phyloP scores from a whole-genome alignment of 2,888 invertebrate species.

The Subacronicta megacephala region DNA sequence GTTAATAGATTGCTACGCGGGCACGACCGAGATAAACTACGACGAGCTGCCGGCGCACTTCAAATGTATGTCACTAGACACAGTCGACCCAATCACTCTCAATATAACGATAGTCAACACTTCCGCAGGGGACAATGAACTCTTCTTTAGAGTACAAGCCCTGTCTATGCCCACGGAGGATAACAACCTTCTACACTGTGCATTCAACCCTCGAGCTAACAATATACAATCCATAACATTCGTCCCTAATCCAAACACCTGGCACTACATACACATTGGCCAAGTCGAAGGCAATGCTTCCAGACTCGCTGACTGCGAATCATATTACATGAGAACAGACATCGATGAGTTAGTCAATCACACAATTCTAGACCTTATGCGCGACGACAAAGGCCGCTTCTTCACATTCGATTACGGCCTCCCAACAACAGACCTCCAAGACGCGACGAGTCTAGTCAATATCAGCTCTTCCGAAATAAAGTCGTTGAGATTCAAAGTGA shows the following conservation, averaged over 20 bases:
- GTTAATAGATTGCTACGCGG: constrained; percentile 75
- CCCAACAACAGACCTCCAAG: constrained; percentile 90
- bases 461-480: constrained; percentile 91
- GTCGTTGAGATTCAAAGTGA: constrained; percentile 92
- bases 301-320: constrained; percentile 76
- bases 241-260: constrained; percentile 88
- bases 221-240: constrained; percentile 81
- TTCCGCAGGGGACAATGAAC: constrained; percentile 58
- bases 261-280: constrained; percentile 89
- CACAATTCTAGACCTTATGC: constrained; percentile 78
- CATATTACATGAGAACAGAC: constrained; percentile 67
- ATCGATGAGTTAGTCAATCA: constrained; percentile 70
- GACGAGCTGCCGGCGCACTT: constrained; percentile 70
- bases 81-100: constrained; percentile 69
- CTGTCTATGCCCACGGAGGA: constrained; percentile 87
- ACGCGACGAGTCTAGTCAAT: constrained; percentile 91
- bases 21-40: constrained; percentile 66
- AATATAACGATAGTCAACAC: constrained; percentile 81
- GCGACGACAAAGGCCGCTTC: constrained; percentile 92
- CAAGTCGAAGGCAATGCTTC: constrained; percentile 65
- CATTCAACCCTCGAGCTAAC: constrained; percentile 82
- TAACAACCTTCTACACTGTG: constrained; percentile 82
- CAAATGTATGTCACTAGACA: constrained; percentile 87
- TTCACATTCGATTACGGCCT: constrained; percentile 94
- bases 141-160: constrained; percentile 85